phyloP scores from a whole-genome alignment of 2,888 invertebrate genomes.

The Epinotia ramella region DNA sequence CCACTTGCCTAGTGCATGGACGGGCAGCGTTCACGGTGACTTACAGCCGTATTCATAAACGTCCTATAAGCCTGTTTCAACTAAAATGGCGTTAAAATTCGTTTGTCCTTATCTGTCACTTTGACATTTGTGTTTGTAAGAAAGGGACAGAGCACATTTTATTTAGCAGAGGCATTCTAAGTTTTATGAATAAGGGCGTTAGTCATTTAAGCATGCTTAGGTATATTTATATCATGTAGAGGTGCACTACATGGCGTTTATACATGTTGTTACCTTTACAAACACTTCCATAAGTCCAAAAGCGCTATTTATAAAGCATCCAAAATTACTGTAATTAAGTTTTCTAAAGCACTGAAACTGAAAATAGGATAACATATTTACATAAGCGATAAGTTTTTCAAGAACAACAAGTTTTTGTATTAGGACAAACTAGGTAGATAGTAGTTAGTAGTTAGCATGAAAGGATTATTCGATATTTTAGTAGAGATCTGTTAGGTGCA shows the following conservation, averaged over 20 bases:
- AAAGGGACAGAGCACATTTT: no score
- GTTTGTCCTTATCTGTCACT: no score
- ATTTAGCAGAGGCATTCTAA: no score
- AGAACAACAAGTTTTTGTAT: not conserved
- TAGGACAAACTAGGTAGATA: not conserved
- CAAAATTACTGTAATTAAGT: slow-evolving; percentile 37
- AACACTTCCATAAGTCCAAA: slow-evolving; percentile 10
- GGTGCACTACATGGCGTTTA: slow-evolving; percentile 5
- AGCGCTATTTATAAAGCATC: slow-evolving; percentile 35
- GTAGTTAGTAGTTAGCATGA: not conserved
- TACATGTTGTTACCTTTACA: slow-evolving; percentile 22
- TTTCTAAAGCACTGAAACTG: slow-evolving; percentile 43
- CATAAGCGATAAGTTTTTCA: not conserved
- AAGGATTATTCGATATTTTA: not conserved
- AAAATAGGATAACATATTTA: slow-evolving; percentile 28
- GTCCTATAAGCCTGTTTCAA: no score
- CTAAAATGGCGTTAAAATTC: no score
- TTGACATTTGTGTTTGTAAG: no score
- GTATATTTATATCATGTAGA: not conserved
- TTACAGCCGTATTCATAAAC: no score
- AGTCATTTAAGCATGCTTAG: not conserved
- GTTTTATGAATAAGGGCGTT: no score
- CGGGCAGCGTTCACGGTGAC: not conserved
- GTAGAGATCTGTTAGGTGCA: not conserved
- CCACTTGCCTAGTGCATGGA: not conserved